Evolutionary conservation across 1,140 invertebrate species (phyloP).

Genomic region (Drosophila pruinosa): DNA sequence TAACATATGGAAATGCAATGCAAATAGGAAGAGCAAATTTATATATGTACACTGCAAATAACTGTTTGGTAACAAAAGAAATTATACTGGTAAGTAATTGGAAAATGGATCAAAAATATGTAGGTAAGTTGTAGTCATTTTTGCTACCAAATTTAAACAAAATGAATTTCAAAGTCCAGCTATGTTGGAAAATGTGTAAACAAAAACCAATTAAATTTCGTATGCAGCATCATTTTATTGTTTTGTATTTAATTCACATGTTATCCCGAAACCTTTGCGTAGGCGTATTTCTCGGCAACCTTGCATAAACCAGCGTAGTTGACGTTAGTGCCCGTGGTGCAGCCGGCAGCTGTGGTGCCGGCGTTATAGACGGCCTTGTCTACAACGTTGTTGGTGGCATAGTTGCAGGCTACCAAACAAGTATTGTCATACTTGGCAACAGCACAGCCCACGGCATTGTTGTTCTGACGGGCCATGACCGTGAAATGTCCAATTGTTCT

Average conservation of each 20-base stretch:
- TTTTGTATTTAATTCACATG: background rate
- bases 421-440: conserved; percentile 20
- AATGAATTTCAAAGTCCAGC: too few relatives aligned
- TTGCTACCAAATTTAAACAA: too few relatives aligned
- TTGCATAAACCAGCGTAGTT: conserved; percentile 41
- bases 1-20: background rate
- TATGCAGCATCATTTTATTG: background rate
- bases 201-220: too few relatives aligned
- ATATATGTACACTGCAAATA: too few relatives aligned
- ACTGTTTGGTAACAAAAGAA: too few relatives aligned
- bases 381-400: conserved; percentile 50
- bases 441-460: conserved; percentile 56
- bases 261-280: too few relatives aligned
- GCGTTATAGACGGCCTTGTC: conserved; percentile 32
- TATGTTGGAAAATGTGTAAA: too few relatives aligned
- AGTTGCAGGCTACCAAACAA: conserved; percentile 57
- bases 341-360: conserved; percentile 33
- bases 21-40: background rate
- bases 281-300: conserved; percentile 18
- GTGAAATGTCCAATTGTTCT: conserved; percentile 47
- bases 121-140: too few relatives aligned
- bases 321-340: conserved; percentile 47
- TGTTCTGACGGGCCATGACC: conserved; percentile 45
- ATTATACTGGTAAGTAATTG: too few relatives aligned
- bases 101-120: too few relatives aligned